Percentiles rank a stretch among this genome's conserved stretches.
Evolutionary conservation across 1,140 invertebrate genomes (phyloP).

Genomic region (Drosophila punjabiensis): DNA sequence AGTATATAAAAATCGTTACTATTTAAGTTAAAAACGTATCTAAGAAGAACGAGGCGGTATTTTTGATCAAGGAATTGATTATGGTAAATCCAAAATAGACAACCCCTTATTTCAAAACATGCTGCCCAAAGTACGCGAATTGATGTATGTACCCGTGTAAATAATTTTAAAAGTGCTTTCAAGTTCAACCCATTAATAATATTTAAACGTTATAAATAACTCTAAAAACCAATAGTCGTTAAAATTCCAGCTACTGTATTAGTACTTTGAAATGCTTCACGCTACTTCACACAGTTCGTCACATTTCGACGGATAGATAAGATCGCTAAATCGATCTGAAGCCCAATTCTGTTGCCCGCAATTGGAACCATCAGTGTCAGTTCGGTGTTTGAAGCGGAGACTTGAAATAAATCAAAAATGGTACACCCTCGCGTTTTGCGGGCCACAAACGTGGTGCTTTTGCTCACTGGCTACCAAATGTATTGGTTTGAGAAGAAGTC

Average conservation of each 20-base stretch:
- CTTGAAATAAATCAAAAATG: constrained; percentile 38
- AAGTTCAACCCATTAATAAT: constrained; percentile 3
- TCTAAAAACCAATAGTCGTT: not conserved
- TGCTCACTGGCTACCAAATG: constrained; percentile 70
- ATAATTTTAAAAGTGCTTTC: not conserved
- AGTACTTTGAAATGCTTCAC: constrained; percentile 36
- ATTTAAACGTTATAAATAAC: not conserved
- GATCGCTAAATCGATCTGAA: constrained; percentile 10
- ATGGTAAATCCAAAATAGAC: not conserved
- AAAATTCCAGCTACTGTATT: not conserved
- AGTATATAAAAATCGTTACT: no score
- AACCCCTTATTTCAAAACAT: no score
- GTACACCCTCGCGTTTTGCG: constrained; percentile 62
- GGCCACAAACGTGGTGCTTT: constrained; percentile 55
- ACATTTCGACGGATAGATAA: constrained; percentile 57
- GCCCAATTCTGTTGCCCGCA: constrained; percentile 1
- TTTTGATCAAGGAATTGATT: not conserved
- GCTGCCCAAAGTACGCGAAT: not conserved
- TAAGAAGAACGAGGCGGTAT: not conserved
- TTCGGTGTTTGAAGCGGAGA: constrained; percentile 8
- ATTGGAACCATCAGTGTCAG: constrained; percentile 5
- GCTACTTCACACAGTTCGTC: constrained; percentile 16
- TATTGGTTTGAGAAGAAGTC: constrained; percentile 61
- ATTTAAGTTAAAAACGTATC: no score
- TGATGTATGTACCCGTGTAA: not conserved